Percentiles rank a stretch among this genome's conserved stretches.
These are phyloP conservation scores for Phalloptychus januarius DNA, from an alignment of 2,797 vertebrate species.

Conservation along the genomic window DNA sequence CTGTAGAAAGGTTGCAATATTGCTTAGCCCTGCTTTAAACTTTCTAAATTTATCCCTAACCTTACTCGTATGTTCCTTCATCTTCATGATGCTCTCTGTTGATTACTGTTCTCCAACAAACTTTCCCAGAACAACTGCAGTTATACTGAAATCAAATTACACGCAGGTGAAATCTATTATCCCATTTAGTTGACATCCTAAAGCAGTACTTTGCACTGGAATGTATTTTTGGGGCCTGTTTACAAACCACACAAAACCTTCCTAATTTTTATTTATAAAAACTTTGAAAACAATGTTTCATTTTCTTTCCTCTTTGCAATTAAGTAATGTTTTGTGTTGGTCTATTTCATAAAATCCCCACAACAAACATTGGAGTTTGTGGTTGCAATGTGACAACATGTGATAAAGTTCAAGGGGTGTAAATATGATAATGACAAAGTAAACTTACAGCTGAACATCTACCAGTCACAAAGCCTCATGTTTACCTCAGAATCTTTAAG, in stretches of 20 bases:
- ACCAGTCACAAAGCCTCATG: background rate
- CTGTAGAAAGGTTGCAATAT: background rate
- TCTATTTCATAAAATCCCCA: background rate
- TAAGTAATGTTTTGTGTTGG: background rate
- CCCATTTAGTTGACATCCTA: background rate
- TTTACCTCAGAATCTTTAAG: background rate
- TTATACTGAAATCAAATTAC: background rate
- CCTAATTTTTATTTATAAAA: background rate
- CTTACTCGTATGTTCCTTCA: background rate
- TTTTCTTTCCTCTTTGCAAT: background rate
- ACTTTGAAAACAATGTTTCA: background rate
- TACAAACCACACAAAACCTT: background rate
- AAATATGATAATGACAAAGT: background rate
- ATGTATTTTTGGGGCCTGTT: background rate
- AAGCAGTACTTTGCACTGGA: background rate
- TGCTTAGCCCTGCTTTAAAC: background rate
- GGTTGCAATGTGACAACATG: background rate
- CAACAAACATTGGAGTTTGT: background rate
- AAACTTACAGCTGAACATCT: background rate
- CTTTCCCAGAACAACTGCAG: background rate
- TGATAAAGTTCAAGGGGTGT: background rate
- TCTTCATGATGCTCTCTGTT: background rate
- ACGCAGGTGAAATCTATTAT: background rate
- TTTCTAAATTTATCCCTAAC: background rate
- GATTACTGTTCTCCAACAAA: background rate